Evolutionary conservation across 92 coral and sea anemone species (phyloP).

Genomic region (Siderastrea siderea): DNA sequence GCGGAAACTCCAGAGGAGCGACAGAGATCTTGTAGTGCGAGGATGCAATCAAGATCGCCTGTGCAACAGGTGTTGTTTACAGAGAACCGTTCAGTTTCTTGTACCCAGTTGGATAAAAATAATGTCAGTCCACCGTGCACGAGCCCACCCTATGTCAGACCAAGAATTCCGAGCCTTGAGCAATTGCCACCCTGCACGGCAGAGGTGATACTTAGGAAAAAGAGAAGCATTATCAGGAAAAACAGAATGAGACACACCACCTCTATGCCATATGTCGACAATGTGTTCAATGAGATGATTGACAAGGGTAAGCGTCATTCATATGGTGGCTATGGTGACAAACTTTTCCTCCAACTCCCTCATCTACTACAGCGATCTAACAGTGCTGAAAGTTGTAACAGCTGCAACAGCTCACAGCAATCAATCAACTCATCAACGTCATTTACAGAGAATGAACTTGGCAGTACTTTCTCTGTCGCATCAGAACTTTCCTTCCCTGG

Average conservation of each 20-base stretch:
- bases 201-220: constrained; percentile 70
- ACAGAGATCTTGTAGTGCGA: constrained; percentile 15
- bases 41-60: constrained; percentile 27
- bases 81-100: constrained; percentile 47
- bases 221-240: constrained; percentile 55
- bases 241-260: constrained; percentile 60
- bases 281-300: constrained; percentile 29
- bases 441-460: constrained; percentile 52
- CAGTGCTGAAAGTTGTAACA: constrained; percentile 38
- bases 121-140: neutral
- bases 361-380: constrained; percentile 30
- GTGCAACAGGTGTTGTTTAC: constrained; percentile 8
- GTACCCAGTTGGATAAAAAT: constrained; percentile 37
- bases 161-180: constrained; percentile 76
- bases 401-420: constrained; percentile 49
- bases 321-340: constrained; percentile 50
- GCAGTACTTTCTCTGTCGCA: constrained; percentile 54
- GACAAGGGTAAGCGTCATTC: constrained; percentile 58
- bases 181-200: constrained; percentile 72
- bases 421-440: constrained; percentile 51
- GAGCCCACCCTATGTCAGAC: constrained; percentile 79
- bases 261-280: constrained; percentile 48
- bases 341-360: constrained; percentile 19
- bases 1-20: constrained; percentile 4
- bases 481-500: constrained; percentile 37